Evolutionary conservation across 2,888 invertebrate genomes (phyloP).

Genomic region (Xanthorhoe designata): DNA sequence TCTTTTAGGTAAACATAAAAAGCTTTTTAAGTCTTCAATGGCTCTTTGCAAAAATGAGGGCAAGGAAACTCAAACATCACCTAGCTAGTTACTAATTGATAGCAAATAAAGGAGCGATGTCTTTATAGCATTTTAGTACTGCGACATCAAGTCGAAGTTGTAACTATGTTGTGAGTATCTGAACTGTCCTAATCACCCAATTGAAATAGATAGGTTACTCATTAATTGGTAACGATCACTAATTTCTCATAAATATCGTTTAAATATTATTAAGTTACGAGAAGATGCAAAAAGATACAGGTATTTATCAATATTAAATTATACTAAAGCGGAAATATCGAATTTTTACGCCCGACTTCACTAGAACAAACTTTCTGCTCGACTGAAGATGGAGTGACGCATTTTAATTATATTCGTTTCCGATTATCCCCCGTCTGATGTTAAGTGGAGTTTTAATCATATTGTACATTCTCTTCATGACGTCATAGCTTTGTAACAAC

Average conservation of each 20-base stretch:
- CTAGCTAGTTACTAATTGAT: conserved; percentile 28
- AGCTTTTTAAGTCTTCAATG: conserved; percentile 13
- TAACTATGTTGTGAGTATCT: not conserved
- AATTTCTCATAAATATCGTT: too few relatives aligned
- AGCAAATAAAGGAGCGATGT: conserved; percentile 26
- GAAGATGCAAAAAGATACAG: not conserved
- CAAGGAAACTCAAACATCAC: conserved; percentile 28
- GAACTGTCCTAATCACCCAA: too few relatives aligned
- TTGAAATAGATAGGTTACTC: too few relatives aligned
- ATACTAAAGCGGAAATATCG: not conserved
- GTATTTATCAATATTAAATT: not conserved
- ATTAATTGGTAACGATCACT: too few relatives aligned
- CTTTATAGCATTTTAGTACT: not conserved
- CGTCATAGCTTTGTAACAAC: conserved; percentile 22
- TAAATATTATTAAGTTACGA: too few relatives aligned
- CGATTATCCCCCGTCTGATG: conserved; percentile 30
- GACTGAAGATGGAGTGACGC: conserved; percentile 21
- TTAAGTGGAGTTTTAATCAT: conserved; percentile 32
- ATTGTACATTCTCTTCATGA: conserved; percentile 19
- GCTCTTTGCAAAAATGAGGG: conserved; percentile 18
- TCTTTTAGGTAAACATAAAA: conserved; percentile 3
- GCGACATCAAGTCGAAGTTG: not conserved
- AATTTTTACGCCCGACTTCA: conserved; percentile 15
- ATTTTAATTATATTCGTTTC: conserved; percentile 31
- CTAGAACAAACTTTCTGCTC: conserved; percentile 22